Percentiles rank a stretch among this genome's conserved stretches.
phyloP scores from a whole-genome alignment of 2,797 vertebrate genomes.

The Otus scops region DNA sequence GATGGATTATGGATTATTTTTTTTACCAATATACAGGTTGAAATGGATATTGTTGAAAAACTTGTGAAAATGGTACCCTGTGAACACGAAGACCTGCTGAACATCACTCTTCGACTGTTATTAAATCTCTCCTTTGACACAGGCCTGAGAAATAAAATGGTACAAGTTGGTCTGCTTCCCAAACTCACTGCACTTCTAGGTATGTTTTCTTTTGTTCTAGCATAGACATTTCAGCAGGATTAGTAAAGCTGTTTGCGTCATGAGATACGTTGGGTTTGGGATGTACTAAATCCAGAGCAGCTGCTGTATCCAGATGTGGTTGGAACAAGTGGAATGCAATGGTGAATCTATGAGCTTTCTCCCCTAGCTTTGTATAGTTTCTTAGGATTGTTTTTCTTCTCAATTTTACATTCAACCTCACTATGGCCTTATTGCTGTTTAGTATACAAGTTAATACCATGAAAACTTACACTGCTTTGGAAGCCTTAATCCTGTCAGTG shows the following conservation, averaged over 20 bases:
- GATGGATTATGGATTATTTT: background rate
- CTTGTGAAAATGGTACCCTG: slow-evolving; percentile 88
- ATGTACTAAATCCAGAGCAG: background rate
- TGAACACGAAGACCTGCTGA: slow-evolving; percentile 87
- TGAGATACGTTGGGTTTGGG: background rate
- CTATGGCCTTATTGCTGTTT: background rate
- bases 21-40: slow-evolving; percentile 76
- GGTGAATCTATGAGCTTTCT: background rate
- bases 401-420: background rate
- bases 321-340: background rate
- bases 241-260: background rate
- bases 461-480: background rate
- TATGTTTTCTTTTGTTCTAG: slow-evolving; percentile 63
- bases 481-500: background rate
- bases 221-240: background rate
- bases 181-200: slow-evolving; percentile 88
- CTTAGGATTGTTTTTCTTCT: background rate
- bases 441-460: background rate
- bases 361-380: background rate
- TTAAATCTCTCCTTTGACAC: slow-evolving; percentile 93
- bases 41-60: slow-evolving; percentile 87
- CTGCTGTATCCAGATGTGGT: background rate
- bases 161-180: slow-evolving; percentile 88
- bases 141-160: slow-evolving; percentile 89
- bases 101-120: slow-evolving; percentile 86